Conservation (phyloP, 2,113 vertebrate species). For the Sinocyclocheilus rhinocerous region DNA sequence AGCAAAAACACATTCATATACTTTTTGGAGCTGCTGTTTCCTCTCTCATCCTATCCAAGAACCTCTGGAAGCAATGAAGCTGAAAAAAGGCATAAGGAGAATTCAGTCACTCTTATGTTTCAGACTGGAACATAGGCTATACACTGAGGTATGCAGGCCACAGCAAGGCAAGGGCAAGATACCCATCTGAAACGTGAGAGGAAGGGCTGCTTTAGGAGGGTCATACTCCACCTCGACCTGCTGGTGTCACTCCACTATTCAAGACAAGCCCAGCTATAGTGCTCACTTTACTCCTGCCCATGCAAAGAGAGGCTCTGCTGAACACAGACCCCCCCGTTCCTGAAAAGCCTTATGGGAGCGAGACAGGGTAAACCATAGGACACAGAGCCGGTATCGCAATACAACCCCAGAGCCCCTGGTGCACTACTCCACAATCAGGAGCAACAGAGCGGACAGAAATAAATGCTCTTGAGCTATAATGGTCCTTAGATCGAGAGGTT, state of each 20-base stretch:
- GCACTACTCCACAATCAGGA: slow-evolving; percentile 38
- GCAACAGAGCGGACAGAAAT: slow-evolving; percentile 62
- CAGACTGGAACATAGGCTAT: too few species aligned
- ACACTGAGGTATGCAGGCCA: too few species aligned
- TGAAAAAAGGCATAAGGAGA: too few species aligned
- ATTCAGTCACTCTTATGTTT: too few species aligned
- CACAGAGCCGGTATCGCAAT: slow-evolving; percentile 18
- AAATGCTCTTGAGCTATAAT: slow-evolving; percentile 61
- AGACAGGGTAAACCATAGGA: slow-evolving; percentile 43
- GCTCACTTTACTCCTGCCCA: slow-evolving; percentile 69
- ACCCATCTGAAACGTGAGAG: too few species aligned
- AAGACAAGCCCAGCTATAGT: slow-evolving; percentile 67
- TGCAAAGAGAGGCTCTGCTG: slow-evolving; percentile 61
- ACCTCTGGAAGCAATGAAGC: too few species aligned
- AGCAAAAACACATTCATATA: too few species aligned
- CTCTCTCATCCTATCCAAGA: too few species aligned
- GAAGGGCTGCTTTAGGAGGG: too few species aligned
- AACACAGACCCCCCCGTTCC: slow-evolving; percentile 57
- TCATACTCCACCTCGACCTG: slow-evolving; percentile 58
- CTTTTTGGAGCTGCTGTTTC: too few species aligned
- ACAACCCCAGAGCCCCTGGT: slow-evolving; percentile 61
- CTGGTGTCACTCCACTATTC: slow-evolving; percentile 67
- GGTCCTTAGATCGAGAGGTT: slow-evolving; percentile 55
- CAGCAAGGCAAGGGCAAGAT: too few species aligned
- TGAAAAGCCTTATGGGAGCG: slow-evolving; percentile 37